These are phyloP conservation scores for Rattus rattus DNA, from an alignment of 2,113 vertebrate species.

Conservation along the genomic window DNA sequence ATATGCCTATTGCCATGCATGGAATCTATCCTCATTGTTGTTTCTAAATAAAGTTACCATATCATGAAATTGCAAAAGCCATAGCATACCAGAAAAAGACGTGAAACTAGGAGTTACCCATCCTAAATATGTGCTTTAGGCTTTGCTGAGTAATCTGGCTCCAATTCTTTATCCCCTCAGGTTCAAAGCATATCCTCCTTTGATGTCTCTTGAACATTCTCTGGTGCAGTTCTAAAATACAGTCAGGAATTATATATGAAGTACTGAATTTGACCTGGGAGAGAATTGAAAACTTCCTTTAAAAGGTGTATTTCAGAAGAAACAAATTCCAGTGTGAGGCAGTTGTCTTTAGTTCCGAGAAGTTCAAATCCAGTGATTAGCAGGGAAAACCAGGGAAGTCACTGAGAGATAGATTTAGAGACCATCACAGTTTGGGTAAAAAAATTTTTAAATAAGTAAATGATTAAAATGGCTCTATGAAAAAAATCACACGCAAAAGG, in stretches of 20 bases:
- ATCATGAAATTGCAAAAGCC: neutral
- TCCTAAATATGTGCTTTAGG: neutral
- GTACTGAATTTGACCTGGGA: neutral
- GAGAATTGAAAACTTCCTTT: neutral
- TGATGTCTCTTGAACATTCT: conserved; percentile 26
- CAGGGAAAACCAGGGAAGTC: neutral
- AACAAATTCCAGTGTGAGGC: conserved; percentile 24
- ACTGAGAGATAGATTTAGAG: conserved; percentile 65
- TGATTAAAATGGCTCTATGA: conserved; percentile 78
- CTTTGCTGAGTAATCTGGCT: neutral
- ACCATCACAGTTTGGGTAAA: conserved; percentile 56
- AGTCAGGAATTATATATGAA: conserved; percentile 43
- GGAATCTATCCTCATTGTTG: neutral
- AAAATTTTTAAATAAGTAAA: conserved; percentile 77
- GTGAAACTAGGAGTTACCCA: neutral
- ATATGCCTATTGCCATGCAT: neutral
- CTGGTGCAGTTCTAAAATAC: neutral
- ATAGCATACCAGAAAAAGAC: neutral
- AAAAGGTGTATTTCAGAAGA: conserved; percentile 23
- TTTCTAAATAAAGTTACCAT: conserved; percentile 12
- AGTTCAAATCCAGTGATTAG: conserved; percentile 52
- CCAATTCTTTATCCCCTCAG: neutral
- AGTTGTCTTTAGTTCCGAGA: conserved; percentile 57
- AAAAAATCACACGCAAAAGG: conserved; percentile 68
- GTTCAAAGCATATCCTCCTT: neutral